A percentile compares a stretch with the other conserved stretches of the same genome.
These are phyloP conservation scores for Catharus minimus DNA, from an alignment of 2,113 vertebrate species.

Conservation along the genomic window DNA sequence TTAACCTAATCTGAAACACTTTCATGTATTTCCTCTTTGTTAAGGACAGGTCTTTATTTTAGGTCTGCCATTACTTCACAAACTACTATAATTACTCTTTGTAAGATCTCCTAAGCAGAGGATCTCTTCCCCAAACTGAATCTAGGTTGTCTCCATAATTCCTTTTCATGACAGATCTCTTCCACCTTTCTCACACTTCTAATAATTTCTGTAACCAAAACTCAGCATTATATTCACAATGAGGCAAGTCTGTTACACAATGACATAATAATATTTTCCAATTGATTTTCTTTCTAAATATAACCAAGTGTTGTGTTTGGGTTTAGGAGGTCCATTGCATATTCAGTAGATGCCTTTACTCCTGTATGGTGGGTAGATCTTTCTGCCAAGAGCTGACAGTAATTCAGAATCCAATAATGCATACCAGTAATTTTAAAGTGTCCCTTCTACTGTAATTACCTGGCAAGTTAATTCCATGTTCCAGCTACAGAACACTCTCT, in stretches of 20 bases:
- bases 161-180: background rate
- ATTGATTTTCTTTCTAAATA: background rate
- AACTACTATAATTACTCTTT: background rate
- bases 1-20: background rate
- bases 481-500: background rate
- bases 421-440: constrained; percentile 30
- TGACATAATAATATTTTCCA: background rate
- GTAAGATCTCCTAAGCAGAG: background rate
- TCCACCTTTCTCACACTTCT: background rate
- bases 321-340: background rate
- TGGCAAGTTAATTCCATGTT: constrained; percentile 23
- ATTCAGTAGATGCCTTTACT: constrained; percentile 3
- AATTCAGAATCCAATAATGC: constrained; percentile 37
- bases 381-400: background rate
- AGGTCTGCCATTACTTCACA: background rate
- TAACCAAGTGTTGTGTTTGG: background rate
- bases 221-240: background rate
- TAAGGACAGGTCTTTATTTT: background rate
- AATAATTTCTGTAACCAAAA: background rate
- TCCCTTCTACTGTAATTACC: constrained; percentile 19
- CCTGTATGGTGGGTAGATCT: background rate
- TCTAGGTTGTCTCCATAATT: background rate
- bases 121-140: background rate
- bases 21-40: background rate
- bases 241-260: background rate